Evolutionary conservation across 1,140 invertebrate genomes (phyloP).

Genomic region (Whitmania pigra): DNA sequence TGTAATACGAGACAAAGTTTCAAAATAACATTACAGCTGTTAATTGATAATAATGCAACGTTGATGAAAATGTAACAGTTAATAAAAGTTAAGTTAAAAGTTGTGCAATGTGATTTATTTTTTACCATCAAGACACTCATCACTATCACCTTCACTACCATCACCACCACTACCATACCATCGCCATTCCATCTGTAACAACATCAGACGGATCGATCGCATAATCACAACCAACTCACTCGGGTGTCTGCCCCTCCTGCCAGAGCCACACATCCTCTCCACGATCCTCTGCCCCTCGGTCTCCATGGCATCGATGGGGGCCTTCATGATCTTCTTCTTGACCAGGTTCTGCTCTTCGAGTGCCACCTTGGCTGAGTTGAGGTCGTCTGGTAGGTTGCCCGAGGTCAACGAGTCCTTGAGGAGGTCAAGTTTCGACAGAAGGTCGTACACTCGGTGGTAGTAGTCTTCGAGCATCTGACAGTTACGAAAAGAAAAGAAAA

Average conservation of each 20-base stretch:
- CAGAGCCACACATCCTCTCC: slow-evolving; percentile 7
- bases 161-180: no score
- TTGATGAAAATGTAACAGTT: no score
- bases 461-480: slow-evolving; percentile 75
- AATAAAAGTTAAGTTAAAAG: no score
- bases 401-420: slow-evolving; percentile 69
- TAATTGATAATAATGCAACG: no score
- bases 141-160: no score
- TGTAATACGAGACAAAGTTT: no score
- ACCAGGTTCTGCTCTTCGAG: slow-evolving; percentile 86
- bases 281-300: slow-evolving; percentile 51
- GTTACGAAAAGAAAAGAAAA: slow-evolving; percentile 7
- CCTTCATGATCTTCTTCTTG: slow-evolving; percentile 80
- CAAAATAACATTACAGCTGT: no score
- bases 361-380: slow-evolving; percentile 70
- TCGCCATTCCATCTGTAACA: no score
- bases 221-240: slow-evolving; percentile 18
- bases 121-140: no score
- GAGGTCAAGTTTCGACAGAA: slow-evolving; percentile 71
- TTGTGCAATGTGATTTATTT: no score
- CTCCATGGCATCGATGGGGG: slow-evolving; percentile 82
- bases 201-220: slow-evolving; percentile 23
- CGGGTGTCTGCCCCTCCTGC: background rate
- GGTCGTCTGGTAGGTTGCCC: slow-evolving; percentile 58
- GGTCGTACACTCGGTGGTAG: slow-evolving; percentile 79